Evolutionary conservation across 2,113 vertebrate species (phyloP), one percentile per base, ranked within the genome.

Genomic region (Cisticola juncidis): DNA sequence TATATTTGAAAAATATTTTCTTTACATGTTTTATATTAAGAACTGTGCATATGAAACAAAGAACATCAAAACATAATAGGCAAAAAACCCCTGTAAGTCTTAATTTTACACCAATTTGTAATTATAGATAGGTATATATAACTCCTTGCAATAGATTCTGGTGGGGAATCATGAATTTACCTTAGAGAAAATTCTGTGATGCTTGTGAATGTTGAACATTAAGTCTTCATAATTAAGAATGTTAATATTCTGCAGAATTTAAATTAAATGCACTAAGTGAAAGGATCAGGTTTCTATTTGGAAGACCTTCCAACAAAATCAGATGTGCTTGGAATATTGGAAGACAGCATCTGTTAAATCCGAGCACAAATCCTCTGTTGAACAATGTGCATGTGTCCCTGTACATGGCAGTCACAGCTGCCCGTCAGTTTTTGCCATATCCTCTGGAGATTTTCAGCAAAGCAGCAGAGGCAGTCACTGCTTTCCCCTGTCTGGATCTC

Each of bases 271-370:
- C 70, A 90, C 1, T 81, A 42, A 88, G 51, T 54, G 68, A 60
- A 94, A 70, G 78, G 56, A 85, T 87, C 64, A 3, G 40, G 44
- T 92, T 95, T 92, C 82, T 73, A 12, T 51, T 68, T 90, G 86
- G 94, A 93, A 90, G 77, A 61, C 21, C 38, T 88, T 82, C 60
- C 83, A 80, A 87, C 56, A 80, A 80, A 89, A 56, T 87, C 38
- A 74, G 33, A 62, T 82, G 64, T 69, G 47, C 65, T 79, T 6
- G 3, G 65, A 73, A 81, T 50, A 48, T 7, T 68, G 72, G n/a
- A 56, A 79, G 66, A 53, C 29, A 51, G 50, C 40, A 33, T 10
- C 14, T 82, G 53, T 68, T 70, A 68, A 86, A 92, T 73, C 57
- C 18, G 6, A 69, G 68, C 50, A 60, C 57, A 94, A 66, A 85